These are phyloP conservation scores for Phytoseiulus persimilis DNA, from an alignment of 2,888 invertebrate species.

Conservation along the genomic window DNA sequence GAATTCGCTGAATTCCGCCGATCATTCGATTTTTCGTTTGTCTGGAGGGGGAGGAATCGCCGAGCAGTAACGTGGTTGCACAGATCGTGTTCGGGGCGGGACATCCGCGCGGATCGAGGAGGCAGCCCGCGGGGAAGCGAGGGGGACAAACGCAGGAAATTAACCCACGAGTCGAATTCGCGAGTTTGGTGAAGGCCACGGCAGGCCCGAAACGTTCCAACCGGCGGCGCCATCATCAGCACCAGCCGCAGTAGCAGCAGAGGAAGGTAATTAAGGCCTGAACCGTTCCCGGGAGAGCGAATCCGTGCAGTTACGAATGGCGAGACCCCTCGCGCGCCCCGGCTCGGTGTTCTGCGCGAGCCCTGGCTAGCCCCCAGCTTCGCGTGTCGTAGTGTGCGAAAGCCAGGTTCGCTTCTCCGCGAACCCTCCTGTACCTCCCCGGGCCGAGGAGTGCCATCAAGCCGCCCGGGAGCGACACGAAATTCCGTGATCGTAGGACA, in stretches of 20 bases:
- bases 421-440: background rate
- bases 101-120: background rate
- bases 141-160: background rate
- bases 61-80: background rate
- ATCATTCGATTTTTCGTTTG: background rate
- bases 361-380: background rate
- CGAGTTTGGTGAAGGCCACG: background rate
- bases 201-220: background rate
- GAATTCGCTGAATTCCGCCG: background rate
- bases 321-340: background rate
- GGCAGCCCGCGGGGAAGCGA: background rate
- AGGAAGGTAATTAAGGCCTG: background rate
- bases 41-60: background rate
- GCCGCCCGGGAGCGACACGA: background rate
- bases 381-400: background rate
- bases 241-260: background rate
- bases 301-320: background rate
- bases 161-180: background rate
- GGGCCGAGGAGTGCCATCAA: background rate
- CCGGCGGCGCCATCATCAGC: background rate
- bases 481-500: background rate
- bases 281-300: background rate
- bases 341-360: background rate
- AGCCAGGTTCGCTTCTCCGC: background rate
- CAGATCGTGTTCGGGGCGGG: background rate